Evolutionary conservation across 2,888 invertebrate species (phyloP), one percentile per base, ranked within the genome.

Genomic region (Amblyjoppa fuscipennis): DNA sequence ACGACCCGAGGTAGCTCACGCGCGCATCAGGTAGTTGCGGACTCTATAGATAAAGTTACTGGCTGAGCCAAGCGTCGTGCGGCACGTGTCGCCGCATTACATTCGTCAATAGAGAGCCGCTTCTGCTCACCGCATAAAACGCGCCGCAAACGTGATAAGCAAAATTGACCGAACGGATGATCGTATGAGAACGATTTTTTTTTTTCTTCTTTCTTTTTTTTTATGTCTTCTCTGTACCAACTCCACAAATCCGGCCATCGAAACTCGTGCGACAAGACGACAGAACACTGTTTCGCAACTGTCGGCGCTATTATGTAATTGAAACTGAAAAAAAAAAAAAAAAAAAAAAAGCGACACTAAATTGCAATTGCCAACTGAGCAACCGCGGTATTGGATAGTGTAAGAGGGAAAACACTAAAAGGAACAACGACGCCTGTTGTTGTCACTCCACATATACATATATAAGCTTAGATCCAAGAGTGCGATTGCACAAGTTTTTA

Each of bases 391-490:
- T 64, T 69, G 31, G 31, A 61, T 9, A 16, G 13, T 11, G 13
- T 11, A 61, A 68, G 53, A 71, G 9, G 41, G 20, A 31, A 28
- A 28, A 25, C 51, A 49, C 20, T 69, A 9, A 2, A n/a, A 45
- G 71, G 31, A 77, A 84, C 84, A 84, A 81, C 77, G 69, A 68
- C 73, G 59, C 45, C 20, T 13, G 68, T 74, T 84, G 7, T 20
- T 13, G 77, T 45, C 38, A 75, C 13, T 49, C n/a, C 9, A 20
- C 25, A 61, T 4, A 61, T 31, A 25, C 9, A 61, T 28, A 61
- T 3, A 61, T 31, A 20, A 20, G 20, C 20, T 20, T 20, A 20
- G 20, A 20, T 20, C 20, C 20, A 20, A 20, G 20, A 20, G 20
- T 20, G 20, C 20, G 20, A 20, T 20, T 20, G 20, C 20, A 20